A percentile compares a stretch with the other conserved stretches of the same genome.
Conservation (phyloP, 2,113 vertebrate genomes). For the Sander lucioperca region DNA sequence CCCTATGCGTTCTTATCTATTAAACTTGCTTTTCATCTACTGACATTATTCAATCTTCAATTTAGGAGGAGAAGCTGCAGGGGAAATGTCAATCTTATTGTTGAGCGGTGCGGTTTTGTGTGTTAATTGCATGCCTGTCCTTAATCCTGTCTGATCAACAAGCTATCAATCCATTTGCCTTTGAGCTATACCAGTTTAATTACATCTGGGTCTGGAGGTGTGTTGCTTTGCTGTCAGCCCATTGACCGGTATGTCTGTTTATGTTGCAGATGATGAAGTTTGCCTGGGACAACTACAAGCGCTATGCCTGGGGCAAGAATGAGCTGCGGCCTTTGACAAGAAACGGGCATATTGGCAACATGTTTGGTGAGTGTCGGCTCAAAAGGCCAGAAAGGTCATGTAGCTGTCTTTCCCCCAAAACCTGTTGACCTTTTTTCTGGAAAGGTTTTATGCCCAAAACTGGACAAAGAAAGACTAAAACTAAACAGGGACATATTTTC, state of each 20-base stretch:
- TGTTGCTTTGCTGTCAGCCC: slow-evolving; percentile 25
- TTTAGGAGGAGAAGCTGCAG: slow-evolving; percentile 49
- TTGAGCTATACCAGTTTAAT: slow-evolving; percentile 63
- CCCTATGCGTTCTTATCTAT: slow-evolving; percentile 3
- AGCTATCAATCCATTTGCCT: slow-evolving; percentile 57
- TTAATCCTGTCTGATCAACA: slow-evolving; percentile 74
- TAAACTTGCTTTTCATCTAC: slow-evolving; percentile 28
- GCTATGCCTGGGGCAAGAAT: slow-evolving; percentile 93
- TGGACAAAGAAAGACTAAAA: not conserved
- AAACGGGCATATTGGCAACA: slow-evolving; percentile 94
- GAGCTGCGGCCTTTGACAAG: slow-evolving; percentile 93
- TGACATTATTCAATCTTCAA: slow-evolving; percentile 52
- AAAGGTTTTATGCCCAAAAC: not conserved
- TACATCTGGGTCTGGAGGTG: slow-evolving; percentile 19
- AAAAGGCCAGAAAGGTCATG: slow-evolving; percentile 4
- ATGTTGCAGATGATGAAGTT: slow-evolving; percentile 97
- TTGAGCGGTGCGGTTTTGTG: slow-evolving; percentile 50
- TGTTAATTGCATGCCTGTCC: slow-evolving; percentile 64
- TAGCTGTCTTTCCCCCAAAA: not conserved
- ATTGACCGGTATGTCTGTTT: slow-evolving; percentile 56
- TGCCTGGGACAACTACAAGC: slow-evolving; percentile 97
- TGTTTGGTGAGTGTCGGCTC: slow-evolving; percentile 93
- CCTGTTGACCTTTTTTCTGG: slow-evolving; percentile 4
- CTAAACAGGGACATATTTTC: not conserved
- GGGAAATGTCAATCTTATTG: slow-evolving; percentile 61